Base-by-base conservation (phyloP, 2,888 invertebrate genomes). In the Microplitis deprimator region DNA sequence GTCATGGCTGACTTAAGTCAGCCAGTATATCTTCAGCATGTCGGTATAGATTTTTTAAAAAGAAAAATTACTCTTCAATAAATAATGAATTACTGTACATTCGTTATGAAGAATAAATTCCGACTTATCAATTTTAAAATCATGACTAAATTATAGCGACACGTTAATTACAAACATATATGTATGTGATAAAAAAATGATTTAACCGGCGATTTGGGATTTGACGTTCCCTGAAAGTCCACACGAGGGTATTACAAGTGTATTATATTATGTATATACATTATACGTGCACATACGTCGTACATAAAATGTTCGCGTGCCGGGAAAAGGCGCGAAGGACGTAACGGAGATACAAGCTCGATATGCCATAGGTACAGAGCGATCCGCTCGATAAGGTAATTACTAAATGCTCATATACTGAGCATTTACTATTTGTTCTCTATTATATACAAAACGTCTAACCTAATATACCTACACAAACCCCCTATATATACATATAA, bases 301-400 rank as follows among this genome's bases (percentile, higher is more conserved):
- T 40, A 60, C 59, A 65, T 61, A 67, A 38, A 71, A 16, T 50
- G 67, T 50, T 77, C 62, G 77, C 80, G 77, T 77, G 77, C 76
- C 75, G 41, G 75, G 76, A 75, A 50, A 84, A 85, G 85, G 84
- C 84, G 86, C 85, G 84, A 86, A 86, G 84, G 83, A 86, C 84
- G 85, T 85, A 84, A 85, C 84, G 79, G 80, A 87, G 87, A 87
- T 87, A 87, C 87, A 87, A 85, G 86, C 85, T 83, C 82, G 87
- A 87, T 87, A 87, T 81, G 84, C 71, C 76, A 80, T 77, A 75
- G 83, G 81, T 85, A 86, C 87, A 86, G 85, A 82, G 81, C 82
- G 87, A 88, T 88, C 85, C 73, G 78, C 76, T 81, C 83, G 87
- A 87, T 87, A 87, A 87, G 84, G 86, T 87, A 87, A 87, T 88